Evolutionary conservation across 2,888 invertebrate genomes (phyloP).

Genomic region (Tachina fera): DNA sequence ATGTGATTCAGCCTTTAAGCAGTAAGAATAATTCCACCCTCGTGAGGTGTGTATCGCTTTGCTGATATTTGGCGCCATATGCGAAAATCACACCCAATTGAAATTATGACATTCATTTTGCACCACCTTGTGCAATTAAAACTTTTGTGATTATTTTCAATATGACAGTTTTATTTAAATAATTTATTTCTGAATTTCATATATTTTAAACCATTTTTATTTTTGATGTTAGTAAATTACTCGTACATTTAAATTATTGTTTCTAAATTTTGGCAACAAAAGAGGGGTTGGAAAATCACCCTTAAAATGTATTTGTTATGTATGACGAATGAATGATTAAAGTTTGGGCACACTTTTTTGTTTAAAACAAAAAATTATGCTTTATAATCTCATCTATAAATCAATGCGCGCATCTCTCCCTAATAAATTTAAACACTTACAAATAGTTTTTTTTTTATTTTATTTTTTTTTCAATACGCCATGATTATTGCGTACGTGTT

Average conservation of each 20-base stretch:
- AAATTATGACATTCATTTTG: too few relatives aligned
- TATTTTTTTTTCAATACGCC: not conserved
- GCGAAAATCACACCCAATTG: too few relatives aligned
- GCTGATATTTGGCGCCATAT: too few relatives aligned
- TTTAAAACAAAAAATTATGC: not conserved
- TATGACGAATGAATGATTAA: not conserved
- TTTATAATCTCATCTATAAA: constrained; percentile 16
- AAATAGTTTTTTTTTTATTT: not conserved
- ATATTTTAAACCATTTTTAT: not conserved
- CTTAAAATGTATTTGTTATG: not conserved
- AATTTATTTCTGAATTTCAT: too few relatives aligned
- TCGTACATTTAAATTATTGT: constrained; percentile 26
- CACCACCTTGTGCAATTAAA: too few relatives aligned
- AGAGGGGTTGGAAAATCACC: constrained; percentile 8
- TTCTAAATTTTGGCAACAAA: not conserved
- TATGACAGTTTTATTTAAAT: too few relatives aligned
- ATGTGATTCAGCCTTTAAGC: too few relatives aligned
- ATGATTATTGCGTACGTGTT: constrained; percentile 9
- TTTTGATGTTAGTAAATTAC: constrained; percentile 9
- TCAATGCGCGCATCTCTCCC: constrained; percentile 6
- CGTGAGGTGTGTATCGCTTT: too few relatives aligned
- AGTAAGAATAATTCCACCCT: too few relatives aligned
- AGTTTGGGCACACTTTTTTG: constrained; percentile 8
- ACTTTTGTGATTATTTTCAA: too few relatives aligned
- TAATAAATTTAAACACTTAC: constrained; percentile 21